Evolutionary conservation across 2,113 vertebrate species (phyloP).

Genomic region (Pedetes capensis): DNA sequence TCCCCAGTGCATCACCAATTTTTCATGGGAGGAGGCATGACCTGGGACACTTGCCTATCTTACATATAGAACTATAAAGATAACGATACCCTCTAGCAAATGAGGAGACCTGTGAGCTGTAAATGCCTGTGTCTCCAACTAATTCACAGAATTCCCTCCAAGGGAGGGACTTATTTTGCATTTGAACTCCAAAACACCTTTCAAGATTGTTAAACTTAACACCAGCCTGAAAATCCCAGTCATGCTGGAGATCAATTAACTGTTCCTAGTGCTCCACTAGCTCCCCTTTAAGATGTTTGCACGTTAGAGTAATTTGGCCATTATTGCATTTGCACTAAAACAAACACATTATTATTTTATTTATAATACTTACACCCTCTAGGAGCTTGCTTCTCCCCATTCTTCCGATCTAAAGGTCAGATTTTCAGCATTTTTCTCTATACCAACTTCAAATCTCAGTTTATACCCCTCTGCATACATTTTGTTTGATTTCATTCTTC

Average conservation of each 20-base stretch:
- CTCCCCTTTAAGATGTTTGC: constrained; percentile 52
- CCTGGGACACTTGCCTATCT: constrained; percentile 74
- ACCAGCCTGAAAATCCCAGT: constrained; percentile 78
- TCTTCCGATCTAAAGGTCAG: not conserved
- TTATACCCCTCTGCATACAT: not conserved
- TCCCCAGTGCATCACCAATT: not conserved
- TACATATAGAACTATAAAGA: constrained; percentile 74
- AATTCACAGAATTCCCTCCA: constrained; percentile 78
- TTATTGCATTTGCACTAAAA: constrained; percentile 48
- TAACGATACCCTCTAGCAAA: constrained; percentile 77
- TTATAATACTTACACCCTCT: not conserved
- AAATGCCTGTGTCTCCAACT: constrained; percentile 76
- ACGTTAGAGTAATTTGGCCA: constrained; percentile 67
- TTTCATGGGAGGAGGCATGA: constrained; percentile 69
- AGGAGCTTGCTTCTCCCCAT: not conserved
- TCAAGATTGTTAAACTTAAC: constrained; percentile 81
- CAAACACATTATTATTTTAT: constrained; percentile 43
- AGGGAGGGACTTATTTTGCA: constrained; percentile 81
- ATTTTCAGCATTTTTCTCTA: not conserved
- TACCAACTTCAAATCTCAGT: not conserved
- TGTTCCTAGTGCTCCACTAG: constrained; percentile 63
- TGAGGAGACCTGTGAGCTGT: constrained; percentile 77
- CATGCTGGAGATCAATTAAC: constrained; percentile 80
- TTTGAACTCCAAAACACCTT: constrained; percentile 81
- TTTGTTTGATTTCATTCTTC: constrained; percentile 44